Percentiles rank a stretch among this genome's conserved stretches.
Evolutionary conservation across 1,140 invertebrate genomes (phyloP).

Genomic region (Scaptodrosophila lebanonensis): DNA sequence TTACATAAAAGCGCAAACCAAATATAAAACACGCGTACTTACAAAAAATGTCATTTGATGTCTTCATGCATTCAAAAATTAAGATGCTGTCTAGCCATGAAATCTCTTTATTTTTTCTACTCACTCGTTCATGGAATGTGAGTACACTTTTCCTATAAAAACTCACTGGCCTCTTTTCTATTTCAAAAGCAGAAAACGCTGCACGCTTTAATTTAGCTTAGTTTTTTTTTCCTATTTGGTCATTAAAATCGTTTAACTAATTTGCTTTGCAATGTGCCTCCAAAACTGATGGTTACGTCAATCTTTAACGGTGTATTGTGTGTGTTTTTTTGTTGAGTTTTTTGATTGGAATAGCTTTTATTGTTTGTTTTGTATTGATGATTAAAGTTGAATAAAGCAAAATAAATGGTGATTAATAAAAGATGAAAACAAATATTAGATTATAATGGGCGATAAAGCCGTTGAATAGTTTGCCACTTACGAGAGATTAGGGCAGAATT

Average conservation of each 20-base stretch:
- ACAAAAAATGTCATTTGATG: conserved; percentile 34
- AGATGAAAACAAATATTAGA: no score
- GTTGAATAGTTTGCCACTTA: no score
- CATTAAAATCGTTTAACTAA: conserved; percentile 44
- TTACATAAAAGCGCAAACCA: conserved; percentile 61
- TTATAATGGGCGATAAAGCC: no score
- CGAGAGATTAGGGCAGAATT: no score
- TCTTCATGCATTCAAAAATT: no score
- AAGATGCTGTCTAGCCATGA: no score
- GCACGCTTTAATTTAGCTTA: conserved; percentile 14
- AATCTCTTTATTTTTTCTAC: no score
- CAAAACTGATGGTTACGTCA: conserved; percentile 20
- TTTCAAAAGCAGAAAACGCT: conserved; percentile 9
- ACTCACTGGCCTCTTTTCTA: conserved; percentile 12
- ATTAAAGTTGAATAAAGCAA: conserved; percentile 1
- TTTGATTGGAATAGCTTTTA: conserved; percentile 1
- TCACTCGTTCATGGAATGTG: no score
- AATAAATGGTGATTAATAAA: neutral
- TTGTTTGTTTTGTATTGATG: neutral
- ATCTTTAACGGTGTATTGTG: neutral
- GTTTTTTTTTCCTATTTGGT: conserved; percentile 36
- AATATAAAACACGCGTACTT: no score
- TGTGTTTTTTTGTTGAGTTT: neutral
- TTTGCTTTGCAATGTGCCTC: conserved; percentile 17
- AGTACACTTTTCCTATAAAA: conserved; percentile 32